Evolutionary conservation across 2,888 invertebrate species (phyloP).

Genomic region (Tachina grossa): DNA sequence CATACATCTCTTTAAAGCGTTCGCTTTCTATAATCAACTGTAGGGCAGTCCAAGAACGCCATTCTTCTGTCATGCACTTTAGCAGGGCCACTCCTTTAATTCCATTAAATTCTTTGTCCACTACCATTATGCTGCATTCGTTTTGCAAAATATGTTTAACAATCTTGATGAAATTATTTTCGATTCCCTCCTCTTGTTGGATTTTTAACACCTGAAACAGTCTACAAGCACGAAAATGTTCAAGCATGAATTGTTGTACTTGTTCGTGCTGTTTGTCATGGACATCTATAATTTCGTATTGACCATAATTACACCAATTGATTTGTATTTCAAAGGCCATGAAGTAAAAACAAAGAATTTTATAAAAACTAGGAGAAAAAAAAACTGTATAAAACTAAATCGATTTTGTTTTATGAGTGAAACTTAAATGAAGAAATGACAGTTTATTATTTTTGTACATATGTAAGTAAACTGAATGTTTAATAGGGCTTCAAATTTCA

Average conservation of each 20-base stretch:
- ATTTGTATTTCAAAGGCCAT: slow-evolving; percentile 64
- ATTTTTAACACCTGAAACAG: slow-evolving; percentile 56
- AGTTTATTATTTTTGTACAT: slow-evolving; percentile 18
- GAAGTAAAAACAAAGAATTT: slow-evolving; percentile 15
- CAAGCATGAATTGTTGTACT: slow-evolving; percentile 63
- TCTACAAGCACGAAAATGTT: slow-evolving; percentile 56
- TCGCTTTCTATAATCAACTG: slow-evolving; percentile 41
- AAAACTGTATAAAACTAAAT: slow-evolving; percentile 11
- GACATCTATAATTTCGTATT: slow-evolving; percentile 70
- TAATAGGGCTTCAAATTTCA: slow-evolving; percentile 34
- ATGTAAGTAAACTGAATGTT: slow-evolving; percentile 28
- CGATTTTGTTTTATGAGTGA: slow-evolving; percentile 19
- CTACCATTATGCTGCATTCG: slow-evolving; percentile 71
- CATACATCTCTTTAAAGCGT: slow-evolving; percentile 59
- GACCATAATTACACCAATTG: slow-evolving; percentile 66
- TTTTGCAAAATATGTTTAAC: slow-evolving; percentile 69
- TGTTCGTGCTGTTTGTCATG: slow-evolving; percentile 54
- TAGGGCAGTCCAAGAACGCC: slow-evolving; percentile 71
- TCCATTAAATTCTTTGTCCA: slow-evolving; percentile 58
- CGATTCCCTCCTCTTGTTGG: slow-evolving; percentile 43
- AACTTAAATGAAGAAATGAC: slow-evolving; percentile 1
- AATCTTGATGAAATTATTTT: slow-evolving; percentile 54
- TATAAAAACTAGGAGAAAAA: background rate
- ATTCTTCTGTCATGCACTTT: slow-evolving; percentile 71
- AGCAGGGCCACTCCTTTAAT: slow-evolving; percentile 72